Percentiles rank a stretch among this genome's conserved stretches.
Conservation (phyloP, 2,113 vertebrate genomes). For the Alexandromys fortis region DNA sequence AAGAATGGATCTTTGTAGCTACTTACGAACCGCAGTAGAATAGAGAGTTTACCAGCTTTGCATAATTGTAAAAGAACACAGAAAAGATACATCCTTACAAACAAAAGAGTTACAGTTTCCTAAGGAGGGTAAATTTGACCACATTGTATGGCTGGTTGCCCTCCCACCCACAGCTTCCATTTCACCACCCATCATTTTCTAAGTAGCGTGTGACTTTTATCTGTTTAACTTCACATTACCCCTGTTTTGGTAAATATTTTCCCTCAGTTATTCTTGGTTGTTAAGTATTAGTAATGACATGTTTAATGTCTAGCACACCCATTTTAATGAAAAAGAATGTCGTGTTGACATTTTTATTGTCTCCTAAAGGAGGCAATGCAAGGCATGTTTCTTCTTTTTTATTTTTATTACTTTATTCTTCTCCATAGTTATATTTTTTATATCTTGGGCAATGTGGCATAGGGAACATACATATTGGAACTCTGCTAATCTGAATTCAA, state of each 20-base stretch:
- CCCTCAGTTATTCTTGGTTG: not conserved
- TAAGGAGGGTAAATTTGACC: not conserved
- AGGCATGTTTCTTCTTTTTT: not conserved
- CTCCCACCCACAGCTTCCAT: not conserved
- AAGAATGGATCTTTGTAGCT: constrained; percentile 17
- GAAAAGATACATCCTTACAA: not conserved
- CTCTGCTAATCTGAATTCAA: not conserved
- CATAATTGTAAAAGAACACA: not conserved
- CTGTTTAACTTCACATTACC: constrained; percentile 19
- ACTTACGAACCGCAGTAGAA: not conserved
- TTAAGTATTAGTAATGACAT: not conserved
- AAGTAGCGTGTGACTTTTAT: not conserved
- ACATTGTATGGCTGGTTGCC: not conserved
- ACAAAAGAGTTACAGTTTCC: not conserved
- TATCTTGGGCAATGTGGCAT: not conserved
- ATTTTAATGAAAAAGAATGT: constrained; percentile 44
- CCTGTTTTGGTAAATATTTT: not conserved
- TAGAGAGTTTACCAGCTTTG: not conserved
- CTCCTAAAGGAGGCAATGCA: not conserved
- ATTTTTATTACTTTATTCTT: not conserved
- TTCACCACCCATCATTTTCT: constrained; percentile 26
- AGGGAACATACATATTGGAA: not conserved
- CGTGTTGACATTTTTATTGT: constrained; percentile 38
- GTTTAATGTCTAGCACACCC: constrained; percentile 34
- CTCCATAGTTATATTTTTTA: constrained; percentile 37